These are phyloP conservation scores for Conopomorpha cramerella DNA, from an alignment of 1,140 invertebrate genomes.

Conservation along the genomic window DNA sequence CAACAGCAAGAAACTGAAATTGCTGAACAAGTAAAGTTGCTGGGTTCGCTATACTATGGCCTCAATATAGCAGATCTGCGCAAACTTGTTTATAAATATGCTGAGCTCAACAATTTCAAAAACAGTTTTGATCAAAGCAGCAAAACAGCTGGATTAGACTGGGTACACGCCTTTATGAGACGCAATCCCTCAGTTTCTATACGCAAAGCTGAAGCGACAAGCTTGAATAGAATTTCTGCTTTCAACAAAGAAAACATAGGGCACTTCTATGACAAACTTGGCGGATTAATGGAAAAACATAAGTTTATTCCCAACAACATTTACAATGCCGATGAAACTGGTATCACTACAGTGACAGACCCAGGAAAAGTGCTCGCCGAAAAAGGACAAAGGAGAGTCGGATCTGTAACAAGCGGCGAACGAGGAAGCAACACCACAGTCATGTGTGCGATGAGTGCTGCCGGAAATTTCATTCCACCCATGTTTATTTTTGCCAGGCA, in stretches of 20 bases:
- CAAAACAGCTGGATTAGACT: conserved; percentile 17
- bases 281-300: too few relatives aligned
- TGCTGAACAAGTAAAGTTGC: conserved; percentile 15
- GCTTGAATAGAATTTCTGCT: conserved; percentile 19
- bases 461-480: conserved; percentile 18
- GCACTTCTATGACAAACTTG: conserved; percentile 29
- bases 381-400: conserved; percentile 38
- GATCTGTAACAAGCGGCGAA: conserved; percentile 33
- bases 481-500: conserved; percentile 28
- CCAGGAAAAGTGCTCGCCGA: conserved; percentile 34
- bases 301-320: conserved; percentile 23
- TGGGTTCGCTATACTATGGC: conserved; percentile 11
- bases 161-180: conserved; percentile 19
- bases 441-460: conserved; percentile 23
- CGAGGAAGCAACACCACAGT: conserved; percentile 23
- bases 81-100: conserved; percentile 16
- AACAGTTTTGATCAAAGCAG: conserved; percentile 14
- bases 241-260: conserved; percentile 22
- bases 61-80: conserved; percentile 12
- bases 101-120: conserved; percentile 15
- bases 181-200: conserved; percentile 17
- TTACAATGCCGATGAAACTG: conserved; percentile 54
- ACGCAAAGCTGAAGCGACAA: conserved; percentile 24
- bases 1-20: conserved; percentile 20
- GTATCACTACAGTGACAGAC: conserved; percentile 35